A percentile compares a stretch with the other conserved stretches of the same genome.
These are phyloP conservation scores for Danio rerio DNA, from an alignment of 2,113 vertebrate species.

Conservation along the genomic window GRCz12tu NC_133188.1:11763001-11763500, in stretches of 20 bases:
- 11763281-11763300: too few relatives aligned
- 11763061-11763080: constrained; percentile 31
- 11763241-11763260: constrained; percentile 1
- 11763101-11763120: background rate
- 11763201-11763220: background rate
- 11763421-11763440: too few relatives aligned
- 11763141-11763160: constrained; percentile 23
- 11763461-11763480: too few relatives aligned
- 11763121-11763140: constrained; percentile 17
- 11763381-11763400: too few relatives aligned
- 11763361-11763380: too few relatives aligned
- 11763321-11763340: too few relatives aligned
- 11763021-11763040: constrained; percentile 57
- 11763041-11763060: constrained; percentile 43
- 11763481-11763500: too few relatives aligned
- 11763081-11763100: constrained; percentile 10
- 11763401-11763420: too few relatives aligned
- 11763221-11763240: background rate
- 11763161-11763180: constrained; percentile 9
- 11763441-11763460: too few relatives aligned
- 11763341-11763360: too few relatives aligned
- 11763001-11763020: constrained; percentile 53
- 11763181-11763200: background rate
- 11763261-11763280: background rate
- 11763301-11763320: too few relatives aligned